Evolutionary conservation across 2,797 vertebrate genomes (phyloP).

Genomic region (Fratercula arctica): DNA sequence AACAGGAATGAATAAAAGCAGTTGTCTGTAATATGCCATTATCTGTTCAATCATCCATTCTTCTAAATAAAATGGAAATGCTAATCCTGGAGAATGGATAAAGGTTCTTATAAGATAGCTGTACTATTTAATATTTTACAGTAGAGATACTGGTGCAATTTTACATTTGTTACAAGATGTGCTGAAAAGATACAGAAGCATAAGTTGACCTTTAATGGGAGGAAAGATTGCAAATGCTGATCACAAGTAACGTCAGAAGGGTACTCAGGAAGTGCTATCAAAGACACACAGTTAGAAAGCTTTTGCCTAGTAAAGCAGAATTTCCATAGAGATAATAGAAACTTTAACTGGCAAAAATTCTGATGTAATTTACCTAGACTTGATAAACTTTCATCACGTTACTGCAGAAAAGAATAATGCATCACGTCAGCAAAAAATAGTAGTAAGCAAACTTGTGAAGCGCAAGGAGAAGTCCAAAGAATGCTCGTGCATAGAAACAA

Average conservation of each 20-base stretch:
- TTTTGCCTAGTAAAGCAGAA: conserved; percentile 1
- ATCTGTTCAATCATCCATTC: not conserved
- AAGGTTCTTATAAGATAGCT: not conserved
- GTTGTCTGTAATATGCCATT: not conserved
- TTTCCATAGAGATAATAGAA: conserved; percentile 8
- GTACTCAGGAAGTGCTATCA: not conserved
- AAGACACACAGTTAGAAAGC: not conserved
- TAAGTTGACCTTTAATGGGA: conserved; percentile 14
- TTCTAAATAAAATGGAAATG: not conserved
- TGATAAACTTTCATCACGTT: not conserved
- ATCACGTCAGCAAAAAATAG: not conserved
- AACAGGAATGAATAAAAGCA: not conserved
- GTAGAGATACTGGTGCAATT: not conserved
- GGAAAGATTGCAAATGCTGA: conserved; percentile 5
- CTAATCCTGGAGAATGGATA: not conserved
- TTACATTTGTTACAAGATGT: not conserved
- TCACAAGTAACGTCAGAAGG: not conserved
- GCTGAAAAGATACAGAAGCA: not conserved
- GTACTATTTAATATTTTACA: not conserved
- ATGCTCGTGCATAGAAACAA: not conserved
- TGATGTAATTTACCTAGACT: not conserved
- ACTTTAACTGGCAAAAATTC: not conserved
- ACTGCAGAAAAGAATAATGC: not conserved
- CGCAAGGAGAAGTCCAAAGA: not conserved
- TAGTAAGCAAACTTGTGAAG: not conserved